phyloP scores from a whole-genome alignment of 1,140 invertebrate species.

The Pseudobourletiella spinata region DNA sequence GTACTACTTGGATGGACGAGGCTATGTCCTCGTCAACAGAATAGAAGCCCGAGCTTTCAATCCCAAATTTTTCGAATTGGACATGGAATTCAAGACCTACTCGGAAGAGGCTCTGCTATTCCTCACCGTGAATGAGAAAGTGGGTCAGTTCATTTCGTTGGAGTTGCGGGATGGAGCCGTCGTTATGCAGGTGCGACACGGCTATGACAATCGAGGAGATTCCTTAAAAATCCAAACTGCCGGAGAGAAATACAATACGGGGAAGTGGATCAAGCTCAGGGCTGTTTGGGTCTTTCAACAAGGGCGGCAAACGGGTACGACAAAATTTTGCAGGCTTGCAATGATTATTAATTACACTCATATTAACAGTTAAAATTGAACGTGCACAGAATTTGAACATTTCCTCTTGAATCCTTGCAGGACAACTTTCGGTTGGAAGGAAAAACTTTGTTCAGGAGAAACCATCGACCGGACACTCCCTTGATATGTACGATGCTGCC shows the following conservation, averaged over 20 bases:
- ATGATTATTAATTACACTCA: no score
- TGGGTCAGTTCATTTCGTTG: constrained; percentile 66
- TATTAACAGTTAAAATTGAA: constrained; percentile 23
- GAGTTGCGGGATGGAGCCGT: constrained; percentile 64
- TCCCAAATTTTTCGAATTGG: constrained; percentile 62
- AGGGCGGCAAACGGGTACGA: constrained; percentile 34
- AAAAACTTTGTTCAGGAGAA: constrained; percentile 25
- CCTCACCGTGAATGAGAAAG: constrained; percentile 61
- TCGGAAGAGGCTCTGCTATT: constrained; percentile 83
- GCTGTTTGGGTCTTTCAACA: constrained; percentile 44
- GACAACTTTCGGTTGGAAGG: constrained; percentile 26
- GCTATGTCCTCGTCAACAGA: constrained; percentile 45
- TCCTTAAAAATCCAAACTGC: constrained; percentile 15
- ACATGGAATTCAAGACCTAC: constrained; percentile 71
- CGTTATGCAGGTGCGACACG: constrained; percentile 63
- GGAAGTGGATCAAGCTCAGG: constrained; percentile 65
- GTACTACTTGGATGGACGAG: constrained; percentile 46
- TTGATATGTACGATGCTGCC: constrained; percentile 23
- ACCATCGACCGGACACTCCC: neutral
- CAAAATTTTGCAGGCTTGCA: no score
- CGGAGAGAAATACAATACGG: constrained; percentile 66
- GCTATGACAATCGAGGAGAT: constrained; percentile 49
- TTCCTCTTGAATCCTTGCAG: neutral
- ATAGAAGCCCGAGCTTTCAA: constrained; percentile 65
- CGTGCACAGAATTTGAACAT: no score